Evolutionary conservation across 2,797 vertebrate species (phyloP), one percentile per base, ranked within the genome.

Genomic region (Microcaecilia unicolor): DNA sequence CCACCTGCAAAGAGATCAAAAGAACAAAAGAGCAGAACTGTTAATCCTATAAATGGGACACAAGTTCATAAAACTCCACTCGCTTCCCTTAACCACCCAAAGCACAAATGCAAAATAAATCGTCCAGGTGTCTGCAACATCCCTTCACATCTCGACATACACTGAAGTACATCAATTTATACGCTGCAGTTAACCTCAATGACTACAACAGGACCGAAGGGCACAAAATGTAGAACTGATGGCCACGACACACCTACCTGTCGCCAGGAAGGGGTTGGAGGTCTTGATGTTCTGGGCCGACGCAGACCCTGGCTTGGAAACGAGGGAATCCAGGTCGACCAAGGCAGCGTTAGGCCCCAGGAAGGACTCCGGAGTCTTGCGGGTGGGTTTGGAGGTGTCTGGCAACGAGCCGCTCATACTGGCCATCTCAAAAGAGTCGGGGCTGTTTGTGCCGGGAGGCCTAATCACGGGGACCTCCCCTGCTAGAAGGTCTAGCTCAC

Each of bases 301-400:
- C n/a, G n/a, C n/a, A n/a, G n/a, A n/a, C n/a, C 51, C 44, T 0
- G 86, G 80, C 29, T 89, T 88, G 4, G 84, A 86, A 58, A 96
- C 66, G 48, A 96, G 67, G 0, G 91, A 91, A 66, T 94, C 91
- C 14, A 93, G 78, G 51, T 96, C 91, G n/a, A 93, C 91, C 2
- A 96, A 85, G 1, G 90, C 78, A 2, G 92, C 92, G 1, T 93
- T 93, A 51, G 92, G 90, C 11, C 92, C 92, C 28, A 96, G 78
- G 70, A 96, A 96, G 1, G 91, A 93, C 66, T 93, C 91, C 0
- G 91, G 92, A 1, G 91, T 96, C 66, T 93, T 92, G 30, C 90
- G 78, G 8, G 86, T 81, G 3, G 66, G 58, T 4, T 59, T 87
- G 41, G 51, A 89, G 63, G 28, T 83, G 67, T 21, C 80, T 57